Percentiles rank a stretch among this genome's conserved stretches.
phyloP scores from a whole-genome alignment of 2,797 vertebrate genomes.

The Rhodeus uyekii region DNA sequence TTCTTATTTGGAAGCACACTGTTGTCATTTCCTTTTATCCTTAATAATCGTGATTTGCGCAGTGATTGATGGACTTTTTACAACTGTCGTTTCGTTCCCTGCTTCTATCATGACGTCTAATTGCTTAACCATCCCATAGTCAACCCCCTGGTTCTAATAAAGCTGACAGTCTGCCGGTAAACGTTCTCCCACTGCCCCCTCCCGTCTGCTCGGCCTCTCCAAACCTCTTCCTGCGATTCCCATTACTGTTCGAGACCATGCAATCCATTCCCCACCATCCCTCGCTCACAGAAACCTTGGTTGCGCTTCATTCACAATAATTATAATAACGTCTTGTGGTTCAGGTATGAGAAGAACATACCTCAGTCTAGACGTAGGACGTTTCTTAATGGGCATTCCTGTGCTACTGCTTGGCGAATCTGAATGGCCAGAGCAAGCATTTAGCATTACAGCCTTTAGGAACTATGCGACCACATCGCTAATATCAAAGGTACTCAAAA shows the following conservation, averaged over 20 bases:
- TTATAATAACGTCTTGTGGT: slow-evolving; percentile 61
- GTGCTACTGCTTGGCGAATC: slow-evolving; percentile 55
- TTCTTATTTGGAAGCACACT: slow-evolving; percentile 50
- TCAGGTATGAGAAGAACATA: slow-evolving; percentile 64
- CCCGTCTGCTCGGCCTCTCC: slow-evolving; percentile 51
- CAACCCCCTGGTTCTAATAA: slow-evolving; percentile 63
- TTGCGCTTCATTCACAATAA: slow-evolving; percentile 64
- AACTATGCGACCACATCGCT: slow-evolving; percentile 43
- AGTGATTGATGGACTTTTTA: slow-evolving; percentile 64
- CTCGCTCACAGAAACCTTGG: slow-evolving; percentile 51
- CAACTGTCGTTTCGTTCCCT: slow-evolving; percentile 57
- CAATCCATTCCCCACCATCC: slow-evolving; percentile 57
- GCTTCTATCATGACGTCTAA: slow-evolving; percentile 59
- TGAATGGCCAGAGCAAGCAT: slow-evolving; percentile 52
- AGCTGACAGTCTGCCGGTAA: slow-evolving; percentile 60
- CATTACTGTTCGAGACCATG: slow-evolving; percentile 71
- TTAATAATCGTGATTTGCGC: slow-evolving; percentile 66
- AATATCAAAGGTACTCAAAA: slow-evolving; percentile 34
- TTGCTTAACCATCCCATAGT: slow-evolving; percentile 62
- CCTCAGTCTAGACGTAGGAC: slow-evolving; percentile 73
- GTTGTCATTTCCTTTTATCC: slow-evolving; percentile 57
- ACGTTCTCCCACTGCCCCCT: slow-evolving; percentile 31
- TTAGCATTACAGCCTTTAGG: slow-evolving; percentile 43
- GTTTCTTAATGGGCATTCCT: slow-evolving; percentile 63
- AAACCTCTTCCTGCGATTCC: slow-evolving; percentile 68